phyloP scores from a whole-genome alignment of 1,140 invertebrate species.

The Anastatus disparis region DNA sequence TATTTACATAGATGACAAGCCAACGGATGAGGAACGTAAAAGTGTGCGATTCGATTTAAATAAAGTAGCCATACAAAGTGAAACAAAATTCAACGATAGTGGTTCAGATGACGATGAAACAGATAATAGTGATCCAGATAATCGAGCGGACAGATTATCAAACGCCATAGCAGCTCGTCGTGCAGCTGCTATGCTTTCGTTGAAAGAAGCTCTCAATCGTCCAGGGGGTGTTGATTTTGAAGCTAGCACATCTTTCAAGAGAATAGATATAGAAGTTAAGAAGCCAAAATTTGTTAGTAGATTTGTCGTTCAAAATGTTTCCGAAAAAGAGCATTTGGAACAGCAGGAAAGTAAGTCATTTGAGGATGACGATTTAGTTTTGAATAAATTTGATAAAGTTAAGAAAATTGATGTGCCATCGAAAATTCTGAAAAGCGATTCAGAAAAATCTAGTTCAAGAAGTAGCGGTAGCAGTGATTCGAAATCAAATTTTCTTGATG shows the following conservation, averaged over 20 bases:
- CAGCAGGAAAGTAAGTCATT: slow-evolving; percentile 52
- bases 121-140: slow-evolving; percentile 13
- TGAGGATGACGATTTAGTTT: slow-evolving; percentile 47
- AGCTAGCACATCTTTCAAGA: slow-evolving; percentile 19
- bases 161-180: slow-evolving; percentile 20
- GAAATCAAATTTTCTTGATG: slow-evolving; percentile 46
- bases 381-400: slow-evolving; percentile 54
- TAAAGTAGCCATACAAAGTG: slow-evolving; percentile 49
- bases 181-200: slow-evolving; percentile 11
- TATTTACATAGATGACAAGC: slow-evolving; percentile 58
- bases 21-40: slow-evolving; percentile 77
- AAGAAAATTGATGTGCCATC: slow-evolving; percentile 60
- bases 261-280: slow-evolving; percentile 39
- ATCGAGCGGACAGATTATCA: slow-evolving; percentile 54
- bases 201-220: slow-evolving; percentile 25
- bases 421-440: slow-evolving; percentile 55
- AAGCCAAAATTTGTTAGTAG: slow-evolving; percentile 54
- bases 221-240: slow-evolving; percentile 12
- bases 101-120: slow-evolving; percentile 68
- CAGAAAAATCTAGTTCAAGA: slow-evolving; percentile 47
- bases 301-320: slow-evolving; percentile 61
- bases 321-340: slow-evolving; percentile 59
- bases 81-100: slow-evolving; percentile 58
- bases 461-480: slow-evolving; percentile 46
- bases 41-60: slow-evolving; percentile 76